These are phyloP conservation scores for Anagrus nilaparvatae DNA, from an alignment of 1,140 invertebrate genomes.

Conservation along the genomic window DNA sequence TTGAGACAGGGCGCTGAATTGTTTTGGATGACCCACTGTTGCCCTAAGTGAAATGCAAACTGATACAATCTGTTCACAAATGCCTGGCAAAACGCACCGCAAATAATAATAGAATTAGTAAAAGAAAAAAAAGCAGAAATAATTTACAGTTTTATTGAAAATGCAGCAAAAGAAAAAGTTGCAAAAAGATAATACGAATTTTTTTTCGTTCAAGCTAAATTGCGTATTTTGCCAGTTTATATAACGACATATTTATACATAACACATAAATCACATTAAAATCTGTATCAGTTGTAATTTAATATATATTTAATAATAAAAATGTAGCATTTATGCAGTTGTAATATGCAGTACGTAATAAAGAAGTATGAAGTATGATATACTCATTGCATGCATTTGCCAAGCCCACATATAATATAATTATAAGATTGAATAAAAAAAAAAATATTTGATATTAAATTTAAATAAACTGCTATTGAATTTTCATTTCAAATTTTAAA, in stretches of 20 bases:
- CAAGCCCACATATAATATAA: too few species aligned
- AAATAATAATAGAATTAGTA: slow-evolving; percentile 42
- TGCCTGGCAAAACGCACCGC: slow-evolving; percentile 44
- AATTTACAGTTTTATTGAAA: slow-evolving; percentile 12
- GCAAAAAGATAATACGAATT: too few species aligned
- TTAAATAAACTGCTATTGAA: neutral
- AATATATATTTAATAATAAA: too few species aligned
- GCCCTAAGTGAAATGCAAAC: slow-evolving; percentile 69
- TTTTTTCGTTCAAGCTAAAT: too few species aligned
- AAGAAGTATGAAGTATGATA: too few species aligned
- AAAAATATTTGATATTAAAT: neutral
- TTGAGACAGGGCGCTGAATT: slow-evolving; percentile 53
- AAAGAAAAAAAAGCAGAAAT: slow-evolving; percentile 31
- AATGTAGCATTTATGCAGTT: too few species aligned
- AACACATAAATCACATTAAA: neutral
- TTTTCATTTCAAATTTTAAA: neutral
- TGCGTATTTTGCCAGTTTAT: too few species aligned
- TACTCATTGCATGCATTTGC: too few species aligned
- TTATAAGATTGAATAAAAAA: too few species aligned
- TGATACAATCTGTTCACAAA: slow-evolving; percentile 54
- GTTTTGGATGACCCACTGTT: slow-evolving; percentile 63
- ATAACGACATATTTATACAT: neutral
- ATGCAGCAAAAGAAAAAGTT: too few species aligned
- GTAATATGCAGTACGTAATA: too few species aligned
- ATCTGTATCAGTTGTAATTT: slow-evolving; percentile 1